Base-by-base conservation (phyloP, 2,888 invertebrate species). In the Andricus quercusramuli region DNA sequence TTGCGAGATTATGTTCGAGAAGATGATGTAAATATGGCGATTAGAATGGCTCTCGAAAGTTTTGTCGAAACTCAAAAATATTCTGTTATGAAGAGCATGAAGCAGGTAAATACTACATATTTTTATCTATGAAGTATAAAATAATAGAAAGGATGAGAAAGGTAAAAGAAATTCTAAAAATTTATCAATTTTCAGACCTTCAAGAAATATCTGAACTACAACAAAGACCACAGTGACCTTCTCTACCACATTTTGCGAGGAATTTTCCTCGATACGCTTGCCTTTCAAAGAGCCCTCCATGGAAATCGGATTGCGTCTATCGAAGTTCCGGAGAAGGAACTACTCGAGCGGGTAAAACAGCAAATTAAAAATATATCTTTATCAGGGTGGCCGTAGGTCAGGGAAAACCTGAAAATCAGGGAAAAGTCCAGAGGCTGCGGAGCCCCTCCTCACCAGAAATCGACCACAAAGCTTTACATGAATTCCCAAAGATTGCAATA, bases 31-130 rank as follows among this genome's bases (percentile, higher is more conserved):
- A 98, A 99, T 93, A 96, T 99, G 95, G 99, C 99, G 47, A 98
- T 99, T 83, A 94, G 98, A 79, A 98, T 99, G 94, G 97, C 98
- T 96, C 94, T 99, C 79, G 99, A 99, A 93, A 98, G 98, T 91
- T 99, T 99, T 93, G 98, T 99, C 79, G 97, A 98, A 87, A 99
- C 99, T 0, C 99, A 99, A 93, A 99, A 99, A 93, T 99, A 98
- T 94, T 98, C 98, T 90, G 97, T 99, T 44, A 99, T 98, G 98
- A 96, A 98, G 87, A 95, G 96, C 74, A 99, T 99, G 98, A 95
- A 96, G 94, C 96, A 96, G 94, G 97, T 97, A 93, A 87, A 89
- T 86, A 20, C 9, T 32, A 41, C 5, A 41, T 41, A 2, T 13
- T 41, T 41, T 13, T 41, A 13, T 41, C 3, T 15, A 44, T 15